Percentiles rank a stretch among this genome's conserved stretches.
Conservation (phyloP, 2,797 vertebrate species). For the Sandelia bainsii region DNA sequence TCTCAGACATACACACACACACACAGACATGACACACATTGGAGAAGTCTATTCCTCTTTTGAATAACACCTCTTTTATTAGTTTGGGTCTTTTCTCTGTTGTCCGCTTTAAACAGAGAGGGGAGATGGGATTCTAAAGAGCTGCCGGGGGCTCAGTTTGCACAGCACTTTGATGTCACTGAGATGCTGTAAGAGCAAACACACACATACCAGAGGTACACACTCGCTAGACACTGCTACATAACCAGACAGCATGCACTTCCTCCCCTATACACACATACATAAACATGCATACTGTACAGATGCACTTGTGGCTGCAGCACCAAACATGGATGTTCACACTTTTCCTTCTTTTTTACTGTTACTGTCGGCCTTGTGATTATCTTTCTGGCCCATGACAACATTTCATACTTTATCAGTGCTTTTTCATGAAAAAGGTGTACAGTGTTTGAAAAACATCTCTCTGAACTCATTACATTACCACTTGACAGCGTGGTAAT, state of each 20-base stretch:
- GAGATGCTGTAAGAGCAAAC: conserved; percentile 82
- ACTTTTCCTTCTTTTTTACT: conserved; percentile 22
- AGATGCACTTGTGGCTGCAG: conserved; percentile 56
- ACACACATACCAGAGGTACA: conserved; percentile 55
- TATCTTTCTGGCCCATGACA: conserved; percentile 39
- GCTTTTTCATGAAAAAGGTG: conserved; percentile 8
- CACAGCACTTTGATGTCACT: conserved; percentile 85
- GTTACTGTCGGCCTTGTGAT: conserved; percentile 27
- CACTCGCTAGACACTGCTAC: conserved; percentile 62
- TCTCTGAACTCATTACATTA: not conserved
- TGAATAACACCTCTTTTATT: conserved; percentile 83
- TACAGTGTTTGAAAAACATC: conserved; percentile 9
- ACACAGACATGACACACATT: conserved; percentile 68
- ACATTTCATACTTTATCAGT: conserved; percentile 21
- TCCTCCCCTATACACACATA: conserved; percentile 33
- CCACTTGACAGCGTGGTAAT: conserved; percentile 20
- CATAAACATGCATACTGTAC: conserved; percentile 54
- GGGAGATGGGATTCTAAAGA: conserved; percentile 83
- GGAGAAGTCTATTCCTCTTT: conserved; percentile 76
- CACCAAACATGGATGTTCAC: conserved; percentile 39
- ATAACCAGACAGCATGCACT: conserved; percentile 61
- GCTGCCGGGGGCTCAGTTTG: conserved; percentile 86
- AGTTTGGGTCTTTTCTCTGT: conserved; percentile 76
- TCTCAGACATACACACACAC: conserved; percentile 30
- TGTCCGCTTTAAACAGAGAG: conserved; percentile 79